Conservation (phyloP, 1,140 invertebrate genomes). For the Papilio polyxenes region DNA sequence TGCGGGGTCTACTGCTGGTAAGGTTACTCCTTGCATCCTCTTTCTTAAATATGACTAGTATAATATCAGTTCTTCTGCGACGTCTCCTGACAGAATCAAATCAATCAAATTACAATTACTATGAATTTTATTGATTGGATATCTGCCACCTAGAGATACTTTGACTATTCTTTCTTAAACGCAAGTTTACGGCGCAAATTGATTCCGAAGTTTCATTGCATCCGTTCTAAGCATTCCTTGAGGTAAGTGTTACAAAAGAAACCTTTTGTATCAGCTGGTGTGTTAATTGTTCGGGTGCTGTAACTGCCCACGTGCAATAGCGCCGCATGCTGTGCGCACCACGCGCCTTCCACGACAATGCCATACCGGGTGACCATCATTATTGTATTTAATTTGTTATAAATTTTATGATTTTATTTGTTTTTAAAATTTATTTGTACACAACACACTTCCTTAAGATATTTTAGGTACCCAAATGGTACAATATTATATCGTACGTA, state of each 20-base stretch:
- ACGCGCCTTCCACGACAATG: conserved; percentile 29
- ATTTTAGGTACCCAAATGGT: too few species aligned
- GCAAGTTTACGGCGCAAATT: too few species aligned
- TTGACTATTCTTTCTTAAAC: too few species aligned
- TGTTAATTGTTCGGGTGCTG: conserved; percentile 32
- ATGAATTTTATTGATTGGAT: too few species aligned
- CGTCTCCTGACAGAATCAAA: too few species aligned
- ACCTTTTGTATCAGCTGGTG: neutral
- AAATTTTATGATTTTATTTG: neutral
- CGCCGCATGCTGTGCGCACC: conserved; percentile 50
- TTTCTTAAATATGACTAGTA: too few species aligned
- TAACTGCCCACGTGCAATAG: conserved; percentile 50
- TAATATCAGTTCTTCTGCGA: too few species aligned
- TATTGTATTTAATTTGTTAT: neutral
- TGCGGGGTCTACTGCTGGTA: too few species aligned
- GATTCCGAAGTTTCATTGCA: neutral
- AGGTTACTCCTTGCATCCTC: too few species aligned
- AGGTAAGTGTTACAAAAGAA: neutral
- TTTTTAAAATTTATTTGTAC: neutral
- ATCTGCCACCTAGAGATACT: too few species aligned
- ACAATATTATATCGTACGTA: neutral
- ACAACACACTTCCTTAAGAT: too few species aligned
- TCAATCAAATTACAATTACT: too few species aligned
- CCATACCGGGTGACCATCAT: conserved; percentile 28
- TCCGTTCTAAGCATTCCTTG: neutral